Evolutionary conservation across 92 coral and sea anemone species (phyloP).

Genomic region (Siderastrea radians): DNA sequence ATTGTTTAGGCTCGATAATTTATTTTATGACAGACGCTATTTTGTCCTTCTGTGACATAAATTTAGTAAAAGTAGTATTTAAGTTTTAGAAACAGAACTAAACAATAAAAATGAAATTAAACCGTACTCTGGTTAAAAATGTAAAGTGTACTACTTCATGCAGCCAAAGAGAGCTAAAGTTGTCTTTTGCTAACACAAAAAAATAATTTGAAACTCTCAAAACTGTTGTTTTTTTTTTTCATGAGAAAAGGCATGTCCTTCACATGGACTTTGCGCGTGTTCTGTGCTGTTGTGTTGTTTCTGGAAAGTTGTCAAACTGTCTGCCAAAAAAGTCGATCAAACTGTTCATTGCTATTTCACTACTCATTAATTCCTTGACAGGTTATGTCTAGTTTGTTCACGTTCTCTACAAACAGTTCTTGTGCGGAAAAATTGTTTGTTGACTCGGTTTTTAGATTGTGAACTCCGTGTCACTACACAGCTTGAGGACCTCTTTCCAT

Average conservation of each 20-base stretch:
- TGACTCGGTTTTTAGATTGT: not conserved
- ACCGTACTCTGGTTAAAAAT: not conserved
- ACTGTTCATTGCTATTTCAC: not conserved
- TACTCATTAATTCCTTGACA: not conserved
- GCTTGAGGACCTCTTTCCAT: not conserved
- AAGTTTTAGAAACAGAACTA: not conserved
- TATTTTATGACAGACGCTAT: not conserved
- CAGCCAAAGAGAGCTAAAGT: no score
- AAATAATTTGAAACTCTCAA: no score
- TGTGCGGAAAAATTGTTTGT: not conserved
- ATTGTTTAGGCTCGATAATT: constrained; percentile 1
- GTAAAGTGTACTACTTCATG: no score
- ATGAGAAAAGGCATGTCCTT: not conserved
- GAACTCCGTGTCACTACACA: not conserved
- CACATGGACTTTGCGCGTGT: no score
- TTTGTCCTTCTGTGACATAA: not conserved
- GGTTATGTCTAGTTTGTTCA: not conserved
- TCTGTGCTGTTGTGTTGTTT: not conserved
- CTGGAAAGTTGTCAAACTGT: not conserved
- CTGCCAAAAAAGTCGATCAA: not conserved
- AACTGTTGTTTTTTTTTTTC: not conserved
- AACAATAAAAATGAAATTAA: not conserved
- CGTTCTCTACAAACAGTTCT: not conserved
- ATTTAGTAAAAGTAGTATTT: not conserved
- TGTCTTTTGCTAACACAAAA: no score